Evolutionary conservation across 2,797 vertebrate species (phyloP).

Genomic region (Margarornis squamiger): DNA sequence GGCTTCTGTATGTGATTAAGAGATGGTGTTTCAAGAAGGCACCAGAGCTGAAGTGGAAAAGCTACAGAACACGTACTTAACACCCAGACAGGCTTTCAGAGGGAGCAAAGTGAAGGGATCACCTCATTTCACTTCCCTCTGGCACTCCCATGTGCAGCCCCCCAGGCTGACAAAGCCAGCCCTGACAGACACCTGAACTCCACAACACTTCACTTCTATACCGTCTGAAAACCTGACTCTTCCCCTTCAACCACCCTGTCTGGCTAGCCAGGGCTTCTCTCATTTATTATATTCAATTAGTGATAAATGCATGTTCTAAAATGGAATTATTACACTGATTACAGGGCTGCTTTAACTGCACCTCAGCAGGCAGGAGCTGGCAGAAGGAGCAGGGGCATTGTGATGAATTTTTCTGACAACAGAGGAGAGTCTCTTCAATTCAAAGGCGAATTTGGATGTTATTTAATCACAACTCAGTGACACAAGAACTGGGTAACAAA

Average conservation of each 20-base stretch:
- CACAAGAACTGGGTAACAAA: not conserved
- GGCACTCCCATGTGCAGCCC: not conserved
- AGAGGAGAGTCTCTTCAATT: not conserved
- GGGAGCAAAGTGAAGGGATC: not conserved
- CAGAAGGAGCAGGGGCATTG: not conserved
- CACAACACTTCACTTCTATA: not conserved
- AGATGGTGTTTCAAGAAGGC: not conserved
- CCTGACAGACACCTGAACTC: not conserved
- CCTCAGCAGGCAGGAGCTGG: not conserved
- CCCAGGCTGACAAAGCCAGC: not conserved
- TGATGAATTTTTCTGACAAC: not conserved
- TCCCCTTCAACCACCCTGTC: not conserved
- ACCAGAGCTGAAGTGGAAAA: not conserved
- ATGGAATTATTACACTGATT: not conserved
- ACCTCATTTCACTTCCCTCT: not conserved
- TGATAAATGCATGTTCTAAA: not conserved
- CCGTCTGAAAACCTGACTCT: not conserved
- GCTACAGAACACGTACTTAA: not conserved
- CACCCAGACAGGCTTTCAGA: not conserved
- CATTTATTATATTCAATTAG: not conserved
- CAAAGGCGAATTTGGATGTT: not conserved
- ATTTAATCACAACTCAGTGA: not conserved
- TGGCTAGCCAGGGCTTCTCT: not conserved
- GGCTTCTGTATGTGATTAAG: not conserved
- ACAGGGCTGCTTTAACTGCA: not conserved